Base-by-base conservation (phyloP, 2,797 vertebrate species). In the Microcaecilia unicolor region DNA sequence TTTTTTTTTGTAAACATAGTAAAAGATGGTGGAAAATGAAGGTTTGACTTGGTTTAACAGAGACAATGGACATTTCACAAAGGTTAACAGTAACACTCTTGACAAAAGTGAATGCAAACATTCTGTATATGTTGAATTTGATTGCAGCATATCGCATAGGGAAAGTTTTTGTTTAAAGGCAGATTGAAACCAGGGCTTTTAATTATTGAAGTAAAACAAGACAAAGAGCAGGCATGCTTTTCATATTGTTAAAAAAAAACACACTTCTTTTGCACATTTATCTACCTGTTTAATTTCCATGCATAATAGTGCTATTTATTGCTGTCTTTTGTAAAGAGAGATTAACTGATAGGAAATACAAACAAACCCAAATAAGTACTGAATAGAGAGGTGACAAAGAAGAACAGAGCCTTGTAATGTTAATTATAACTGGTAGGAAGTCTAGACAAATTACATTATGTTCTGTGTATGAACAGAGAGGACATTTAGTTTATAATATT, bases 311-410 rank as follows among this genome's bases (percentile, higher is more conserved):
- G 64, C 62, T 48, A 67, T 70, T 78, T 81, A 80, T 71, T 81
- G 72, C 78, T 80, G 74, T 71, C 64, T 55, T 74, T 78, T 80
- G 55, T 78, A 74, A 65, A 58, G 51, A 46, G 63, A 77, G 67
- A 80, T 81, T 77, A 78, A 64, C 51, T 61, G 84, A 83, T 84
- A 84, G 53, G 55, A 64, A 74, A 57, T 65, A 74, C 67, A 83
- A 84, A 84, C 71, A 80, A 69, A 65, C 34, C 17, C 68, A 78
- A 77, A 76, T 79, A 78, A 70, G 54, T 37, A 44, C 58, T 73
- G 72, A 83, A 82, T 76, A 71, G 68, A 75, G 54, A 80, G 69
- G 70, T 78, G 75, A 70, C 66, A 77, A 72, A 74, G 59, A 72
- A 70, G 55, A 78, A 79, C 64, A 70, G 53, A 51, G 52, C 59